Base-by-base conservation (phyloP, 2,113 vertebrate genomes). In the Ctenodactylus gundi region DNA sequence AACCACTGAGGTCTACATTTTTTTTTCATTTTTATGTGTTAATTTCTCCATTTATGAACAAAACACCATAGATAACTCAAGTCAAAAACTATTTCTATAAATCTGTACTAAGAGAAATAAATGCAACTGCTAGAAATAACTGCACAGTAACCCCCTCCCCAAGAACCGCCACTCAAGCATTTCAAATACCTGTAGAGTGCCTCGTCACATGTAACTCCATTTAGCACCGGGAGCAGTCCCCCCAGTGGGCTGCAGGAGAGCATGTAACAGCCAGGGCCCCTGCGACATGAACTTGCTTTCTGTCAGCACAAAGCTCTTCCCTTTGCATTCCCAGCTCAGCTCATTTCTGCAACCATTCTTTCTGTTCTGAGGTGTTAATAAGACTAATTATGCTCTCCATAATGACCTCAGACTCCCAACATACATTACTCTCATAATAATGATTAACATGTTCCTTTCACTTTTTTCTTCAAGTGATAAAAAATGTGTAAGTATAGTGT, bases 21-120 rank as follows among this genome's bases (percentile, higher is more conserved):
- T 95, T 68, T 86, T 36, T 51, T 31, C 81, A 39, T 53, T 91
- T 72, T 44, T 36, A 7, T 64, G 31, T 44, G n/a, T n/a, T n/a
- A n/a, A n/a, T n/a, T 84, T 93, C 73, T 75, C 41, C 36, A 87
- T 83, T 21, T 36, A 57, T 65, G 75, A 94, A 91, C 60, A 84
- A 91, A 93, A 86, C 31, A 76, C 27, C n/a, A 3, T 21, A 68
- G 78, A 55, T 91, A 93, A 88, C 68, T 58, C 29, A 58, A 41
- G 41, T 90, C 55, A 91, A 88, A 95, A 51, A 49, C 23, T 46
- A 83, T 31, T 27, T 78, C 86, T 44, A 46, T 51, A 62, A 73
- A 88, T 64, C 20, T 23, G 39, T 36, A 82, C 62, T 65, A 83
- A 85, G 55, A 93, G 82, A 94, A 92, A 88, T 60, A 95, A 77